Base-by-base conservation (phyloP, 2,113 vertebrate species). In the Cyprinodon variegatus region DNA sequence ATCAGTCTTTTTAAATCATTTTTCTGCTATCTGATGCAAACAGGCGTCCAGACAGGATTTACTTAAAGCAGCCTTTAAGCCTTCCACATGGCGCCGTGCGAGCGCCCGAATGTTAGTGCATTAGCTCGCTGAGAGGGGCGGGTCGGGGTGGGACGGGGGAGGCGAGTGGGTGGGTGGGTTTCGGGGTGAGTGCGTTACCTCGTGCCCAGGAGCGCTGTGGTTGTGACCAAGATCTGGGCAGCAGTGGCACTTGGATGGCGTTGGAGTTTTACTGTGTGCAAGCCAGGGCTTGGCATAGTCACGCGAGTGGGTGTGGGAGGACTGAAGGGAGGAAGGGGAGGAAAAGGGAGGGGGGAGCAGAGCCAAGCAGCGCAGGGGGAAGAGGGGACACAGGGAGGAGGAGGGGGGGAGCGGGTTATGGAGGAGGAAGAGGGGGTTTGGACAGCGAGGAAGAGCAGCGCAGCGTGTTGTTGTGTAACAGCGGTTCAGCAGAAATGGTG, bases 211-310 rank as follows among this genome's bases (percentile, higher is more conserved):
- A 83, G 87, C 81, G 86, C 66, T 88, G 89, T 81, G 90, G 92
- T 87, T 75, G 81, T 91, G 89, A 81, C 86, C 83, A 84, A 92
- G 92, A 72, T 98, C 96, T 93, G 96, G 92, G 94, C 93, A 96
- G 94, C 95, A 95, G 93, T 93, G 95, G 95, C 96, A 96, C 96
- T 96, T 96, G 95, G 95, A 89, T 81, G 96, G 94, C 92, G 95
- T 95, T 91, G 96, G 88, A 83, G 95, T 96, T 96, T 98, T 99
- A 98, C 98, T 99, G 97, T 99, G 97, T 94, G 96, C 95, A 95
- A 99, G 95, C 98, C 98, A 99, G 94, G 98, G 98, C 95, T 98
- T 99, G 95, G 97, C 98, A 96, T 99, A 99, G 95, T 96, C 97
- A 91, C 98, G 98, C 41, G 96, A 96, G 93, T 95, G 94, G 94